A percentile compares a stretch with the other conserved stretches of the same genome.
These are phyloP conservation scores for Acrobasis repandana DNA, from an alignment of 2,888 invertebrate genomes.

Conservation along the genomic window DNA sequence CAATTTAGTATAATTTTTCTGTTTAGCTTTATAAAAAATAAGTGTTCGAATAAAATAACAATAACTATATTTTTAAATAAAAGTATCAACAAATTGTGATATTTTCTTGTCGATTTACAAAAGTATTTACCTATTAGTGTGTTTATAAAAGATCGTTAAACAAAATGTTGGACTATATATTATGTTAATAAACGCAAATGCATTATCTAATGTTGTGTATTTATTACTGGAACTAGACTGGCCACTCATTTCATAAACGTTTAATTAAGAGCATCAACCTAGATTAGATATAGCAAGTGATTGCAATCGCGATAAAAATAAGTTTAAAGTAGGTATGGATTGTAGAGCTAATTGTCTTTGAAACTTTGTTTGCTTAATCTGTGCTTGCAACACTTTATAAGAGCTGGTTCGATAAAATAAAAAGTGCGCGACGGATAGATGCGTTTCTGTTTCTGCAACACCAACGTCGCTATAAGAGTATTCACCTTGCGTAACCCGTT, in stretches of 20 bases:
- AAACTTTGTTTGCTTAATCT: neutral
- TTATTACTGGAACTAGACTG: neutral
- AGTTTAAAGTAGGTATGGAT: neutral
- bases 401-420: neutral
- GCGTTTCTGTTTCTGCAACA: neutral
- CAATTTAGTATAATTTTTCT: too few relatives aligned
- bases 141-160: neutral
- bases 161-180: conserved; percentile 14
- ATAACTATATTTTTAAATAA: too few relatives aligned
- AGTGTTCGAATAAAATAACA: too few relatives aligned
- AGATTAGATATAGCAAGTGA: neutral
- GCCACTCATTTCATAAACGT: neutral
- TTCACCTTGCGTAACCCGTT: too few relatives aligned
- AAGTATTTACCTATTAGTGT: neutral
- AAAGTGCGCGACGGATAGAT: neutral
- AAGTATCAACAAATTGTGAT: neutral
- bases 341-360: neutral
- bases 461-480: too few relatives aligned
- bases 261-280: neutral
- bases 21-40: too few relatives aligned
- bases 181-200: conserved; percentile 3
- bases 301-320: neutral
- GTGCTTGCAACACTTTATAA: neutral
- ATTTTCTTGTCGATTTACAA: neutral
- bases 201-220: neutral